A percentile compares a stretch with the other conserved stretches of the same genome.
These are phyloP conservation scores for Drosophila melanocephala DNA, from an alignment of 2,888 invertebrate genomes.

Conservation along the genomic window DNA sequence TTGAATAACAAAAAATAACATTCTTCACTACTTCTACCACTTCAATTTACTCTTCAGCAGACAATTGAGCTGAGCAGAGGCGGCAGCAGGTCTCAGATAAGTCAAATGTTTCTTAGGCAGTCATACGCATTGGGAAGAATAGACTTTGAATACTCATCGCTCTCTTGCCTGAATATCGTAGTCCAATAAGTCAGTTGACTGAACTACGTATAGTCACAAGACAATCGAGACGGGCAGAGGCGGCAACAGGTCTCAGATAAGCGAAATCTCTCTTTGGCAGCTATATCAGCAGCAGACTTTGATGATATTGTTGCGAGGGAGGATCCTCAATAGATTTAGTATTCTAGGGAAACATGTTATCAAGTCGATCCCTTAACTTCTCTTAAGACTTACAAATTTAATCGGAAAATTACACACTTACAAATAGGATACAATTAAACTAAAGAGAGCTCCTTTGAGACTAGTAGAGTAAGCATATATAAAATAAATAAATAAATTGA, in stretches of 20 bases:
- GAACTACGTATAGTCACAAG: not conserved
- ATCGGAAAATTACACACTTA: not conserved
- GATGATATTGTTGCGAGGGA: not conserved
- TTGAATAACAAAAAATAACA: conserved; percentile 27
- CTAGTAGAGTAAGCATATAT: not conserved
- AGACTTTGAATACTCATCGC: not conserved
- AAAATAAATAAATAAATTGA: not conserved
- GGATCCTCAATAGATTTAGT: not conserved
- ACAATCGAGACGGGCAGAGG: not conserved
- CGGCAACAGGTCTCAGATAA: not conserved
- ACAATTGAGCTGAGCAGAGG: not conserved
- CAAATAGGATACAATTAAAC: too few species aligned
- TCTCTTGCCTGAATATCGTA: not conserved
- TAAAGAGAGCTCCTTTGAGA: not conserved
- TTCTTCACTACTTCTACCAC: not conserved
- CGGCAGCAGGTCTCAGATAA: not conserved
- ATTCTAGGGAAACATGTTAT: not conserved
- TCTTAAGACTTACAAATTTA: not conserved
- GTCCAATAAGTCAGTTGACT: not conserved
- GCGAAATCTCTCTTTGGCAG: not conserved
- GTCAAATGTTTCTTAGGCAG: not conserved
- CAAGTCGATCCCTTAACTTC: not conserved
- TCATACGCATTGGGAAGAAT: not conserved
- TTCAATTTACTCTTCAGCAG: not conserved
- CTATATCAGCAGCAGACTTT: not conserved